phyloP scores from a whole-genome alignment of 1,140 invertebrate genomes.

The Colletes gigas region DNA sequence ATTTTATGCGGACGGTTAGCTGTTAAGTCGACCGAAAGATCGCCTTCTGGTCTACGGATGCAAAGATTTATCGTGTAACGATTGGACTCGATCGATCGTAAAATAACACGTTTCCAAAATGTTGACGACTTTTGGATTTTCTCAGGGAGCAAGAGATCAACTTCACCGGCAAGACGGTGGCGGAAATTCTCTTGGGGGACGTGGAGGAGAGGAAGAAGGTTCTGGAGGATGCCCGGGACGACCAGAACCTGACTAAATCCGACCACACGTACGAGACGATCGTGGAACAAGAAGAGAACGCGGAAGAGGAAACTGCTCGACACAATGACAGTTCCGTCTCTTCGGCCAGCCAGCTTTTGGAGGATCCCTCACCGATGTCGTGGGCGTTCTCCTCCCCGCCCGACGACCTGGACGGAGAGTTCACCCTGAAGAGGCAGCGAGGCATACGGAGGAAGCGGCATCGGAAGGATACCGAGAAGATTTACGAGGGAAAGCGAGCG shows the following conservation, averaged over 20 bases:
- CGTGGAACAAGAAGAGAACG: conserved; percentile 35
- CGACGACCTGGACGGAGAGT: conserved; percentile 76
- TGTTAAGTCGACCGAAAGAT: too few relatives aligned
- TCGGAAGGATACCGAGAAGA: conserved; percentile 68
- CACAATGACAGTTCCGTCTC: conserved; percentile 78
- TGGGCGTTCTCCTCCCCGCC: conserved; percentile 76
- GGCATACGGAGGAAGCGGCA: conserved; percentile 78
- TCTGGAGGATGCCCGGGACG: conserved; percentile 45
- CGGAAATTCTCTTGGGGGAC: conserved; percentile 74
- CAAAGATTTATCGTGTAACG: too few relatives aligned
- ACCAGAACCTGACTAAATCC: conserved; percentile 19
- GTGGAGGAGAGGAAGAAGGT: conserved; percentile 69
- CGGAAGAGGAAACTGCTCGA: conserved; percentile 41
- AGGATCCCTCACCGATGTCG: conserved; percentile 77
- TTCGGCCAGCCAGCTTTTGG: conserved; percentile 78
- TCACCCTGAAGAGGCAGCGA: conserved; percentile 78
- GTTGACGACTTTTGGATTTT: neutral
- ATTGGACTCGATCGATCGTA: too few relatives aligned
- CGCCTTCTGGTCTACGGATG: too few relatives aligned
- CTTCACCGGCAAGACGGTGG: conserved; percentile 70
- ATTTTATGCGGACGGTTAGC: too few relatives aligned
- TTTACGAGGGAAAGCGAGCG: conserved; percentile 63
- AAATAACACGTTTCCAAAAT: too few relatives aligned
- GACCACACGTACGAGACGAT: conserved; percentile 73
- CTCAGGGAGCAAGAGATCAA: conserved; percentile 70